A percentile compares a stretch with the other conserved stretches of the same genome.
Evolutionary conservation across 2,797 vertebrate genomes (phyloP).

Genomic region (Premnoplex brunnescens): DNA sequence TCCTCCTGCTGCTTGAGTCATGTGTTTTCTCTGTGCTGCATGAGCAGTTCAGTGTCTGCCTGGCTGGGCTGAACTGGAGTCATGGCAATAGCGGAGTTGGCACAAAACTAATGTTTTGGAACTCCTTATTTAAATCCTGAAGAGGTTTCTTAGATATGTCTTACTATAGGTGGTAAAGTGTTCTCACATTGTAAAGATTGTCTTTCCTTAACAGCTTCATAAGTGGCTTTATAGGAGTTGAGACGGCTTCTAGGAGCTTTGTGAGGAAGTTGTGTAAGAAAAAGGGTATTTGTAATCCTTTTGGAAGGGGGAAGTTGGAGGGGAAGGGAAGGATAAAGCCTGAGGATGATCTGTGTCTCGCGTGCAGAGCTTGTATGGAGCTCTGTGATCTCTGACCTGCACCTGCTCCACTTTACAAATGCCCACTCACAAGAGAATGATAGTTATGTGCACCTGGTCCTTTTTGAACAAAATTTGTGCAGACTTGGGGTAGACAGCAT

Average conservation of each 20-base stretch:
- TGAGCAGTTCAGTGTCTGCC: background rate
- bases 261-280: background rate
- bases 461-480: background rate
- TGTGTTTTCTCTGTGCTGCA: background rate
- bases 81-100: background rate
- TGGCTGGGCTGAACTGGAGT: background rate
- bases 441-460: background rate
- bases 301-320: background rate
- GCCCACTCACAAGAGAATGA: background rate
- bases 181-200: background rate
- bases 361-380: background rate
- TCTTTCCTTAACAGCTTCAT: background rate
- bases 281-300: background rate
- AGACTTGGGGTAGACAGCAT: background rate
- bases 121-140: background rate
- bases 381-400: background rate
- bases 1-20: background rate
- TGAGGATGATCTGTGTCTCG: background rate
- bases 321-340: background rate
- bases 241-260: background rate
- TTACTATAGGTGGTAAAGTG: background rate
- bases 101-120: background rate
- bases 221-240: background rate
- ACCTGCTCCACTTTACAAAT: background rate
- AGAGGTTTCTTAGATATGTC: background rate